Evolutionary conservation across 2,113 vertebrate species (phyloP).

Genomic region (Strigops habroptila): DNA sequence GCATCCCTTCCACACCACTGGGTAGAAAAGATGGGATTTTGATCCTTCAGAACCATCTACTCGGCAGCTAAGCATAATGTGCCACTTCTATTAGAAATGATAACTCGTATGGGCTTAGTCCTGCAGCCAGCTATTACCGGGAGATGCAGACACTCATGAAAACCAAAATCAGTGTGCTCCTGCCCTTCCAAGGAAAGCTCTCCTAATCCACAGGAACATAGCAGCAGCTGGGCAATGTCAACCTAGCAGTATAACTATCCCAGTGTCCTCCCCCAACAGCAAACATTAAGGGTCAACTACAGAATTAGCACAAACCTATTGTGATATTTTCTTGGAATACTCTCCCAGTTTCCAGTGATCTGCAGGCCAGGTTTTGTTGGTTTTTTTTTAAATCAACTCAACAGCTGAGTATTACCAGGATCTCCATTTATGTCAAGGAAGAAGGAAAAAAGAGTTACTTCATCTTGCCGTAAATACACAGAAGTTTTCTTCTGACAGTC

Average conservation of each 20-base stretch:
- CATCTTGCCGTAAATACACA: background rate
- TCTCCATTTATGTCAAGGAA: background rate
- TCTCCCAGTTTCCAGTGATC: background rate
- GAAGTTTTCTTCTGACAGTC: background rate
- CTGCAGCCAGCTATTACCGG: background rate
- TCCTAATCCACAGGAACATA: background rate
- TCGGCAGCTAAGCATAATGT: background rate
- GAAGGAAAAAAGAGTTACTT: background rate
- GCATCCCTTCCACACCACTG: background rate
- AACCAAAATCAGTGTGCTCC: background rate
- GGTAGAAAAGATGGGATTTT: background rate
- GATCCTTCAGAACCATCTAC: background rate
- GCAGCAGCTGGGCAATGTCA: background rate
- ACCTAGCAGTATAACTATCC: background rate
- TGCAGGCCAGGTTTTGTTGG: background rate
- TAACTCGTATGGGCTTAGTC: background rate
- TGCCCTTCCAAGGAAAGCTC: background rate
- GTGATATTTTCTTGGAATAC: background rate
- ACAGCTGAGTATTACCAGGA: background rate
- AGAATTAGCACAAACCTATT: background rate
- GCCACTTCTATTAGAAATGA: background rate
- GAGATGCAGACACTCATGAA: background rate
- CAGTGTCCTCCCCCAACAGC: background rate
- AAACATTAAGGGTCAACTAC: background rate
- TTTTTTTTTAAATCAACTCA: background rate